phyloP scores from a whole-genome alignment of 2,888 invertebrate species.

The Sphaerophoria taeniata region DNA sequence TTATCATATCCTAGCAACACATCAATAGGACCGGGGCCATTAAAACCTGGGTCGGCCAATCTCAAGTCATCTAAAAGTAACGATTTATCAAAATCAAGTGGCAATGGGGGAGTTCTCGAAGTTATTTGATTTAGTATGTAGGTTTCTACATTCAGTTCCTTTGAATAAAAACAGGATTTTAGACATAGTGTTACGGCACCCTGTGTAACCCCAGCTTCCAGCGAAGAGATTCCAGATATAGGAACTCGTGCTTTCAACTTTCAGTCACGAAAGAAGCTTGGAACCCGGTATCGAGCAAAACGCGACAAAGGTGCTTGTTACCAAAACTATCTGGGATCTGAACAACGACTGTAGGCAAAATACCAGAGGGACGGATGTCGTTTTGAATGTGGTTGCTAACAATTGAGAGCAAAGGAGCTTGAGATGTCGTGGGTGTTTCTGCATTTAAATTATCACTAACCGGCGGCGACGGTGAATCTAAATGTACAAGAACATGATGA shows the following conservation, averaged over 20 bases:
- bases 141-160: not conserved
- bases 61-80: not conserved
- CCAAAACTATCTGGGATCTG: not conserved
- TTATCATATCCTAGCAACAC: conserved; percentile 11
- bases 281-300: not conserved
- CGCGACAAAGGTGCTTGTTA: not conserved
- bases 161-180: conserved; percentile 1
- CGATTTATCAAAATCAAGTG: not conserved
- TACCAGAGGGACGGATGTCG: not conserved
- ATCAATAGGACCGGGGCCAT: not conserved
- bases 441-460: not conserved
- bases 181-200: conserved; percentile 8
- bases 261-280: conserved; percentile 2
- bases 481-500: not conserved
- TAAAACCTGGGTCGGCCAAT: conserved; percentile 9
- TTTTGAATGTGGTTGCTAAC: not conserved
- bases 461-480: not conserved
- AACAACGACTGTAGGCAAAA: not conserved
- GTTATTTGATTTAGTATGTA: conserved; percentile 5
- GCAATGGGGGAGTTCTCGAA: not conserved
- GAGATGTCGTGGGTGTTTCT: not conserved
- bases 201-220: conserved; percentile 27
- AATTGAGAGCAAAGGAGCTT: not conserved
- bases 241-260: conserved; percentile 8
- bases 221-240: conserved; percentile 14